Evolutionary conservation across 2,888 invertebrate species (phyloP), one percentile per base, ranked within the genome.

Genomic region (Polyploca ridens): DNA sequence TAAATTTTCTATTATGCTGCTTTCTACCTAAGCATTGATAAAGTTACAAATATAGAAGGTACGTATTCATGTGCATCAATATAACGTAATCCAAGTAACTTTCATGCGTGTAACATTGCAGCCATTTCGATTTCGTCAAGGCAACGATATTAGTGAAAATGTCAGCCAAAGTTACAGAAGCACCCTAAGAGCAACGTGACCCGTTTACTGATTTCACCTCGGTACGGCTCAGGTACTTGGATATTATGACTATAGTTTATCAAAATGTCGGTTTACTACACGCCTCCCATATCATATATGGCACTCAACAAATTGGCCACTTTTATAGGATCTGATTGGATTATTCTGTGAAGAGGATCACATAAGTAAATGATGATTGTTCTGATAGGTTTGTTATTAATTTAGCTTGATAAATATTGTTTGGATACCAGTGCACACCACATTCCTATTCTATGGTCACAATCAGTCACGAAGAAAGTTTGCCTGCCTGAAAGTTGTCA

Each of bases 201-300:
- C 70, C 62, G 81, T 65, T 70, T 85, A 69, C 78, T 67, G 78
- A 88, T 81, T 73, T 65, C 58, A 63, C 63, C 70, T 67, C 59
- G 49, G 62, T 60, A 63, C 63, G 62, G 63, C 75, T 62, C 77
- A 76, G 79, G 78, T 78, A 78, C 73, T 76, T 71, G 81, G 84
- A 86, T 85, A 86, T 90, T 88, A 89, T 83, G 85, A 81, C 77
- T 77, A 82, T 85, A 89, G 90, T 90, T 88, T 90, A 88, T 89
- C 88, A 89, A 90, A 89, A 83, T 78, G 86, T 82, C 87, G 80
- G 80, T 77, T 82, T 79, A 77, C 74, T 81, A 74, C 73, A 77
- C 79, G 81, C 79, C 75, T 77, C 79, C 78, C 78, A 75, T 83
- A 84, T 82, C 81, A 75, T 73, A 76, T 78, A 77, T 74, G 78